phyloP scores from a whole-genome alignment of 2,797 vertebrate genomes.

The Anguilla pacifica region DNA sequence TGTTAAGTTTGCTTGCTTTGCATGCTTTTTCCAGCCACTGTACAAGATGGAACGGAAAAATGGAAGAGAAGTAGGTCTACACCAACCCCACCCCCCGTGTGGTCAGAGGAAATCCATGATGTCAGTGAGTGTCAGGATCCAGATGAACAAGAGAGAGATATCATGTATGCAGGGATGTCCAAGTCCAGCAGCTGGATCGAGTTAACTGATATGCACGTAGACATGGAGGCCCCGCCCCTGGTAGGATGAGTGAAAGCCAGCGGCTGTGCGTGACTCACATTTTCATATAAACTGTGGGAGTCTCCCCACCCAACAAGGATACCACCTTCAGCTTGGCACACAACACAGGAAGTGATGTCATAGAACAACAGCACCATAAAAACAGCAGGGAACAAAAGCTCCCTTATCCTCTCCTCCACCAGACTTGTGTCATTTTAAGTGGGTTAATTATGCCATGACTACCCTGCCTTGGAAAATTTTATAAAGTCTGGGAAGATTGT shows the following conservation, averaged over 20 bases:
- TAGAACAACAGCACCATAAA: slow-evolving; percentile 2
- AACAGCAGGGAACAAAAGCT: slow-evolving; percentile 5
- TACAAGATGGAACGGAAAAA: neutral
- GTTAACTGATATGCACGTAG: neutral
- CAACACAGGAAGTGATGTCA: slow-evolving; percentile 17
- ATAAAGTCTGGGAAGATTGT: neutral
- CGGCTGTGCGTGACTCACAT: neutral
- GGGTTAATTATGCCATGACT: neutral
- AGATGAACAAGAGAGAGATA: neutral
- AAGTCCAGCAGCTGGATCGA: neutral
- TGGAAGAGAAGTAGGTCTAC: too few relatives aligned
- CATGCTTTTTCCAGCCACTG: neutral
- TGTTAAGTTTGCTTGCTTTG: neutral
- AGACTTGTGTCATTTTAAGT: neutral
- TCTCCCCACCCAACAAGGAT: neutral
- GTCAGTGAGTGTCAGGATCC: neutral
- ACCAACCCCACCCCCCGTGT: neutral
- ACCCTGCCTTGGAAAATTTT: neutral
- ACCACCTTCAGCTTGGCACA: slow-evolving; percentile 4
- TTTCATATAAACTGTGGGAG: neutral
- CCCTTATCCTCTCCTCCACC: neutral
- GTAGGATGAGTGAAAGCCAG: neutral
- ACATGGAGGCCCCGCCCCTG: neutral
- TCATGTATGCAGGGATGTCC: neutral
- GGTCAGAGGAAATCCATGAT: neutral